Conservation (phyloP, 2,797 vertebrate species). For the Limnodromus scolopaceus region DNA sequence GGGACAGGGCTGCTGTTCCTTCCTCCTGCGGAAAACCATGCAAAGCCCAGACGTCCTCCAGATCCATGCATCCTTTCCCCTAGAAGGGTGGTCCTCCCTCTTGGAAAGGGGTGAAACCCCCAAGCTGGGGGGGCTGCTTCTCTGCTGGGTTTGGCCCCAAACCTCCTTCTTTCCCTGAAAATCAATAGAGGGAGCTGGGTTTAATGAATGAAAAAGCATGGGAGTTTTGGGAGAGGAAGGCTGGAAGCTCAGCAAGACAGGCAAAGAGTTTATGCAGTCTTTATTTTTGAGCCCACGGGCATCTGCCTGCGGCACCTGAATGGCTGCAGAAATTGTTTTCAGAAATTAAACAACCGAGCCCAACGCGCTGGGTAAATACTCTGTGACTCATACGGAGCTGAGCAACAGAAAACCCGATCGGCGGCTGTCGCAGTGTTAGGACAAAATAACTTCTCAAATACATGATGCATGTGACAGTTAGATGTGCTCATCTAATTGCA, state of each 20-base stretch:
- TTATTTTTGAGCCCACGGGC: background rate
- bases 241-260: background rate
- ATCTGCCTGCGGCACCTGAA: background rate
- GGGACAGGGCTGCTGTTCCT: background rate
- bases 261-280: background rate
- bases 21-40: background rate
- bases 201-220: background rate
- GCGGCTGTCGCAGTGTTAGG: background rate
- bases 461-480: constrained; percentile 10
- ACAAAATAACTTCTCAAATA: constrained; percentile 17
- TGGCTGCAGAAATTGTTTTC: background rate
- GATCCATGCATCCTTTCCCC: background rate
- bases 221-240: background rate
- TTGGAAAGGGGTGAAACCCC: background rate
- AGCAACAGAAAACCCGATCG: background rate
- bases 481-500: constrained; percentile 47
- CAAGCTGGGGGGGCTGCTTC: background rate
- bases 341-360: background rate
- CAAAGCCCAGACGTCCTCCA: background rate
- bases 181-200: background rate
- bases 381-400: constrained; percentile 9
- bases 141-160: background rate
- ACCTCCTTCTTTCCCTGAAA: background rate
- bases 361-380: background rate
- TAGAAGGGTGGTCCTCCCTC: background rate